Percentiles rank a stretch among this genome's conserved stretches.
phyloP scores from a whole-genome alignment of 2,113 vertebrate species.

The Motacilla alba region DNA sequence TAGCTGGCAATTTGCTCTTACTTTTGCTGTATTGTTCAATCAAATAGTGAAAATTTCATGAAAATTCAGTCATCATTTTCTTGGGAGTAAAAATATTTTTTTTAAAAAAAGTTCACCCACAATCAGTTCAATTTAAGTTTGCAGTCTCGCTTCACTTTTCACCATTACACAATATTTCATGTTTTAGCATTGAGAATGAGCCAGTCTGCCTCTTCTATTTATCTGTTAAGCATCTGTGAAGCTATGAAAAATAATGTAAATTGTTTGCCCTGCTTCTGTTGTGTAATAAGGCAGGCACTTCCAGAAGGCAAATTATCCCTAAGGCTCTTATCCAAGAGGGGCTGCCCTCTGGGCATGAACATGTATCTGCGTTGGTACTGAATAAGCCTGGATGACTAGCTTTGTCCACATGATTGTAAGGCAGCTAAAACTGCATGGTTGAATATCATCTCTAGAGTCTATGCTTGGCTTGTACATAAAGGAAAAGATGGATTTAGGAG shows the following conservation, averaged over 20 bases:
- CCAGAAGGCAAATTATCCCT: background rate
- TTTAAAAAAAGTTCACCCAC: background rate
- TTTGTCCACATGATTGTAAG: background rate
- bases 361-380: background rate
- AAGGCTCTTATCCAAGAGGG: background rate
- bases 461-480: background rate
- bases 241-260: background rate
- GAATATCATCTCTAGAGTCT: background rate
- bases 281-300: background rate
- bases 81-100: background rate
- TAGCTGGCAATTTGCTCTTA: background rate
- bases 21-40: background rate
- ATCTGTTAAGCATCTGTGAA: background rate
- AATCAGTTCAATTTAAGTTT: background rate
- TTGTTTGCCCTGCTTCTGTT: background rate
- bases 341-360: background rate
- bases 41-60: background rate
- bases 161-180: background rate
- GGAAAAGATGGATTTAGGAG: background rate
- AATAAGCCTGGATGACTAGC: background rate
- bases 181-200: background rate
- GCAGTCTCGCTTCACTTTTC: background rate
- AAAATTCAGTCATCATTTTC: background rate
- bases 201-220: background rate
- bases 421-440: background rate